phyloP scores from a whole-genome alignment of 2,888 invertebrate species.

The Hymenopus coronatus region DNA sequence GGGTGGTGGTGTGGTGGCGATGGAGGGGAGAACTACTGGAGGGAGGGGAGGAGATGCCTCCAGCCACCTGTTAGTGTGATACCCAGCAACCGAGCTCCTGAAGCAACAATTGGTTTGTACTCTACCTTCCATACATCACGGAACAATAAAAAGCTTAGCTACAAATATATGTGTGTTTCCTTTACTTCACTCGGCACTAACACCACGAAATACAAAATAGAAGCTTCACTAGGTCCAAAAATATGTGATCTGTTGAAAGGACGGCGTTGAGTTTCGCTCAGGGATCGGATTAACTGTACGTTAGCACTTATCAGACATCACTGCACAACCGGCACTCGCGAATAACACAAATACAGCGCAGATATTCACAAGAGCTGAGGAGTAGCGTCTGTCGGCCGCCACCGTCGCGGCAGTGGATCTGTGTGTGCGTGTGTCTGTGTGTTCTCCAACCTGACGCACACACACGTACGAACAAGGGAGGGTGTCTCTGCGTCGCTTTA shows the following conservation, averaged over 20 bases:
- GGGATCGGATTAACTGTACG: slow-evolving; percentile 16
- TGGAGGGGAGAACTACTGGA: background rate
- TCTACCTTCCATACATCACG: background rate
- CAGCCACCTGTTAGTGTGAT: slow-evolving; percentile 30
- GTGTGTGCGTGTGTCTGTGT: background rate
- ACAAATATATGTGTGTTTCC: background rate
- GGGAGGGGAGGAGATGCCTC: background rate
- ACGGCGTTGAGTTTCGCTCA: background rate
- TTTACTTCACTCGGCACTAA: background rate
- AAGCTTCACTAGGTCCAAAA: slow-evolving; percentile 22
- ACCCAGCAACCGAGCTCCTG: background rate
- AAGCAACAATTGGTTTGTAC: slow-evolving; percentile 31
- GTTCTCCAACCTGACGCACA: background rate
- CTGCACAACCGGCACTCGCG: no score
- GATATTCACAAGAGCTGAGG: no score
- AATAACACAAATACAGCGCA: background rate
- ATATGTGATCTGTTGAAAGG: background rate
- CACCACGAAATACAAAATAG: background rate
- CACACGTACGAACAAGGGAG: background rate
- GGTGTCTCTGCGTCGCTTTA: background rate
- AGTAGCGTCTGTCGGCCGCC: background rate
- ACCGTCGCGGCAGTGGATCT: background rate
- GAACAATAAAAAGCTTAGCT: background rate
- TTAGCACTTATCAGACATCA: background rate
- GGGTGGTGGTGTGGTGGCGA: background rate